Base-by-base conservation (phyloP, 2,113 vertebrate species). In the Paradisaea rubra region DNA sequence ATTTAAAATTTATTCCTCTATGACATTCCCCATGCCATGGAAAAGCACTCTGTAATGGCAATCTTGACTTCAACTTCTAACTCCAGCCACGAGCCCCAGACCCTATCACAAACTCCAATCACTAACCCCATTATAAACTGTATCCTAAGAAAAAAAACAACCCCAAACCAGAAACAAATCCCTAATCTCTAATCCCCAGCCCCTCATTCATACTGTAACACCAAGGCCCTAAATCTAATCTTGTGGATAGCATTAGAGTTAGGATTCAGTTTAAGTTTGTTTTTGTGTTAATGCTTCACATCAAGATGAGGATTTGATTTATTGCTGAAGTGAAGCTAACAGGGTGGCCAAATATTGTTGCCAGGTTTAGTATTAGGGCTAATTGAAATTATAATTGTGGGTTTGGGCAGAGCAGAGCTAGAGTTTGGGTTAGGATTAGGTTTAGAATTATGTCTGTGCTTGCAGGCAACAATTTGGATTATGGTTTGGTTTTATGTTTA, bases 171-270 rank as follows among this genome's bases (percentile, higher is more conserved):
- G 57, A 86, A 3, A 1, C 4, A 59, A 73, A 10, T 3, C 10
- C 12, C 14, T 73, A 41, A 27, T 5, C 3, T 24, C 4, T 44
- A 87, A 44, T 2, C 2, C 1, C 13, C 13, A 63, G 18, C 2
- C 42, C 27, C 33, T 68, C 39, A 42, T 42, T 8, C 17, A 25
- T 57, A 13, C 4, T 57, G 27, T 24, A 91, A 44, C 15, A 19
- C 17, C 27, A 77, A 49, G 54, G 11, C 15, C 13, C 23, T 61
- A 57, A 44, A 1, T 71, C 15, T 52, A n/a, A 61, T 31, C 4
- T 16, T 37, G 31, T 14, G 13, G 7, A 8, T 13, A 47, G 3
- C n/a, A 10, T 19, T 33, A 56, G 13, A 30, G 5, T 60, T 57
- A 81, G 28, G 20, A 17, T 49, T 82, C 31, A 44, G 12, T 41